Base-by-base conservation (phyloP, 2,113 vertebrate genomes). In the Gymnarchus niloticus region DNA sequence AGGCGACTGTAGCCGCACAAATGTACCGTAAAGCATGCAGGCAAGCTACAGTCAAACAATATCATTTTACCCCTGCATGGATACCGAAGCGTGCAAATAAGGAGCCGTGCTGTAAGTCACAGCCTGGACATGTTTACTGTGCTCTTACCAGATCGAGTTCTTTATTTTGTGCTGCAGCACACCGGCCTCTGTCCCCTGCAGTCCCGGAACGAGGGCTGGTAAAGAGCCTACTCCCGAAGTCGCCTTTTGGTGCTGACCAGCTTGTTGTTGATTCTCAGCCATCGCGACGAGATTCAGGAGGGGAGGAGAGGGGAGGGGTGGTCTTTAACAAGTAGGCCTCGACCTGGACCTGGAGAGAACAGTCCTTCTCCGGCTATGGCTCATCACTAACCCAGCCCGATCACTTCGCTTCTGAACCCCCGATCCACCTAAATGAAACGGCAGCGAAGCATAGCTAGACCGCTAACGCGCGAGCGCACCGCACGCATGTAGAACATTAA, bases 111-210 rank as follows among this genome's bases (percentile, higher is more conserved):
- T 23, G 17, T 82, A 21, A 19, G 51, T 51, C 37, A 28, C 3
- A 28, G 49, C 21, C 19, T 81, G 49, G 49, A 73, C n/a, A 8
- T 84, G 37, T 48, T 56, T 44, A 41, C 25, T 88, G 49, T 84
- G 84, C 88, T 87, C 95, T 97, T 93, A 98, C 97, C 97, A 97
- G 95, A 98, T 98, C 90, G 96, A 98, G 94, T 95, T 97, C 92
- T 96, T 96, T 93, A 98, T 98, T 94, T 96, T 93, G 92, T 96
- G 95, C 93, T 97, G 96, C 94, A 98, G 93, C 86, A 96, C 95
- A 86, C 91, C 95, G 92, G 96, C 96, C 90, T 98, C 97, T 14
- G 94, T 90, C 86, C 95, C 95, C 86, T 96, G 96, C 93, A 97
- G 93, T 93, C 96, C 96, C 51, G 96, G 94, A 87, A 97, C 94